A percentile compares a stretch with the other conserved stretches of the same genome.
These are phyloP conservation scores for Forbesichthys agassizii DNA, from an alignment of 2,113 vertebrate species.

Conservation along the genomic window DNA sequence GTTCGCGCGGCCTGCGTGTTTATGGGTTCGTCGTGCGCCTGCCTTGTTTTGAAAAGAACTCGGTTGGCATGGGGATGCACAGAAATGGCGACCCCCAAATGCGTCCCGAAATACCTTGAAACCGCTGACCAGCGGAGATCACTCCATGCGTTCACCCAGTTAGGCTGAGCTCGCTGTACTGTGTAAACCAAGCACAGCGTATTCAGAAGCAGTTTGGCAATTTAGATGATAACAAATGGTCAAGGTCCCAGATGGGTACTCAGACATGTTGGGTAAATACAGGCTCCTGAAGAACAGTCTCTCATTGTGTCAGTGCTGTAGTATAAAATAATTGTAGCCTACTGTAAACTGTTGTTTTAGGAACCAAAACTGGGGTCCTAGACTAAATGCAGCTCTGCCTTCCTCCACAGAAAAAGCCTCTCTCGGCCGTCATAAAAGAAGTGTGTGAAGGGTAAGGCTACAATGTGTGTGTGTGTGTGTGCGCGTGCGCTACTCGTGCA, in stretches of 20 bases:
- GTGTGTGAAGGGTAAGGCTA: constrained; percentile 94
- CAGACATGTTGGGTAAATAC: constrained; percentile 22
- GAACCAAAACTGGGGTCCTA: constrained; percentile 12
- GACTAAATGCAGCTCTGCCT: constrained; percentile 51
- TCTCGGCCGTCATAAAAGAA: constrained; percentile 97
- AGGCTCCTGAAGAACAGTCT: constrained; percentile 25
- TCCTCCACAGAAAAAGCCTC: constrained; percentile 90
- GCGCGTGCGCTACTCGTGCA: not conserved
- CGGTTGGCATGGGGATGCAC: no score
- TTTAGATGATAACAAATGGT: not conserved
- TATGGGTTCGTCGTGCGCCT: not conserved
- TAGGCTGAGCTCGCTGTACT: not conserved
- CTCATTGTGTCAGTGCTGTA: constrained; percentile 41
- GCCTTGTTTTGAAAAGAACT: constrained; percentile 1
- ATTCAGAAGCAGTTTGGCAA: constrained; percentile 9
- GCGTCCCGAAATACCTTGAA: not conserved
- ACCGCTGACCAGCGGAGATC: not conserved
- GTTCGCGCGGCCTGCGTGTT: not conserved
- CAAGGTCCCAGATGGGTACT: constrained; percentile 11
- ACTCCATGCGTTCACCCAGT: not conserved
- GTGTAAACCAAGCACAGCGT: not conserved
- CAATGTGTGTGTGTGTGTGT: not conserved
- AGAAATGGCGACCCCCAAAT: no score
- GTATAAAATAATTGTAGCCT: constrained; percentile 49
- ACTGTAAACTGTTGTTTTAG: constrained; percentile 38